A percentile compares a stretch with the other conserved stretches of the same genome.
phyloP scores from a whole-genome alignment of 2,113 vertebrate species.

The Grallaria varia region DNA sequence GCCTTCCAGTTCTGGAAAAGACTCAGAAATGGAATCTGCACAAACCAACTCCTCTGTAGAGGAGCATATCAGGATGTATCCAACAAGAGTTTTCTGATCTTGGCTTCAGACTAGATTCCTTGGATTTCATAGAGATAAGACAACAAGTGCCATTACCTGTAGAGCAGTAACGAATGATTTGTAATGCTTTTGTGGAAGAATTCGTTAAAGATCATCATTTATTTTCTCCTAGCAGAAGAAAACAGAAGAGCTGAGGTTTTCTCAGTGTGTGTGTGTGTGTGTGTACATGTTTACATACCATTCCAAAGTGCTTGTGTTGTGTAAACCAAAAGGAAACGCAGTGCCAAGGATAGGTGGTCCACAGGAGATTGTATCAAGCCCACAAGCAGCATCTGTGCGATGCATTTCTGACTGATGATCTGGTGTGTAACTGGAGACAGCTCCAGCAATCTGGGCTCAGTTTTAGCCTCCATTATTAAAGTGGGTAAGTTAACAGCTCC shows the following conservation, averaged over 20 bases:
- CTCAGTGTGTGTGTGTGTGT: too few relatives aligned
- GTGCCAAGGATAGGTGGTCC: not conserved
- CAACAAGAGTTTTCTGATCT: not conserved
- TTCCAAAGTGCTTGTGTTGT: not conserved
- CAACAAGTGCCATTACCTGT: not conserved
- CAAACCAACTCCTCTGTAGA: not conserved
- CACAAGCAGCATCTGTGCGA: not conserved
- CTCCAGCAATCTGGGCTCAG: not conserved
- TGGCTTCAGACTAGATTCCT: not conserved
- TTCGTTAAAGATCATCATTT: not conserved
- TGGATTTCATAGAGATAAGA: not conserved
- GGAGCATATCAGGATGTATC: not conserved
- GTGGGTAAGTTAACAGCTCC: not conserved
- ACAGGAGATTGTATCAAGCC: not conserved
- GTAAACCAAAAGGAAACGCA: not conserved
- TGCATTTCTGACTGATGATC: not conserved
- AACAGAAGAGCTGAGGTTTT: not conserved
- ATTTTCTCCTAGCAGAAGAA: not conserved
- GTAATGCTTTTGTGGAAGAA: not conserved
- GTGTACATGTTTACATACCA: not conserved
- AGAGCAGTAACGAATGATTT: not conserved
- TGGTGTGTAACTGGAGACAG: not conserved
- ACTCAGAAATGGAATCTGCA: not conserved
- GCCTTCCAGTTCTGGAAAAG: not conserved
- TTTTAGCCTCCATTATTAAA: slow-evolving; percentile 1